These are phyloP conservation scores for Enteromius treurensis DNA, from an alignment of 2,797 vertebrate species.

Conservation along the genomic window DNA sequence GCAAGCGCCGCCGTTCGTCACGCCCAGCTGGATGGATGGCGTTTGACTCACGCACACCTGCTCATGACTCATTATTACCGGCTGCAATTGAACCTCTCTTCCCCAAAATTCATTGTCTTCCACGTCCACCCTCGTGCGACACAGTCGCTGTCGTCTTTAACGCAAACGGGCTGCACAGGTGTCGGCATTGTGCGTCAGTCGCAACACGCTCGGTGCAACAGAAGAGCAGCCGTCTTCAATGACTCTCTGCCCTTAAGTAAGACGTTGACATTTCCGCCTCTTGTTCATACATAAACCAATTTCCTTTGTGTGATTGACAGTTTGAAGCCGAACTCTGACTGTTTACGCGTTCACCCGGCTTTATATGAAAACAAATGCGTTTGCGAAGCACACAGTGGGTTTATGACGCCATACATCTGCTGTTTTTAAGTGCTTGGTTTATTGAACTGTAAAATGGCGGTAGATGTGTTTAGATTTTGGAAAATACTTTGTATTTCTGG, in stretches of 20 bases:
- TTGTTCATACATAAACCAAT: background rate
- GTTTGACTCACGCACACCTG: conserved; percentile 50
- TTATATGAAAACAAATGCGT: background rate
- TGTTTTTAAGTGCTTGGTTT: background rate
- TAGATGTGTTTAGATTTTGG: background rate
- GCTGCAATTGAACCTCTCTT: background rate
- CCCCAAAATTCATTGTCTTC: conserved; percentile 8
- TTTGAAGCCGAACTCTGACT: background rate
- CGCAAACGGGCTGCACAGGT: background rate
- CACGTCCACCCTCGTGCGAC: background rate
- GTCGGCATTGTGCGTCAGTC: background rate
- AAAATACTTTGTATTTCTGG: background rate
- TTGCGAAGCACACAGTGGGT: background rate
- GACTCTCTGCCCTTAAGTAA: conserved; percentile 9
- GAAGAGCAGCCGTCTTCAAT: background rate
- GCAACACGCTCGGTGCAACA: background rate
- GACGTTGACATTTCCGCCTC: background rate
- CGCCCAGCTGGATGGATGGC: conserved; percentile 2
- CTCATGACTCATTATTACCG: background rate
- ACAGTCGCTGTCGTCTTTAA: background rate
- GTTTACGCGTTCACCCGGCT: background rate
- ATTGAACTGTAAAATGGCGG: background rate
- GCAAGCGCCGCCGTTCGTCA: background rate
- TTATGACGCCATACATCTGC: background rate
- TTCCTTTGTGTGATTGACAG: conserved; percentile 12